A percentile compares a stretch with the other conserved stretches of the same genome.
Evolutionary conservation across 2,797 vertebrate genomes (phyloP).

Genomic region (Urosaurus nigricauda): DNA sequence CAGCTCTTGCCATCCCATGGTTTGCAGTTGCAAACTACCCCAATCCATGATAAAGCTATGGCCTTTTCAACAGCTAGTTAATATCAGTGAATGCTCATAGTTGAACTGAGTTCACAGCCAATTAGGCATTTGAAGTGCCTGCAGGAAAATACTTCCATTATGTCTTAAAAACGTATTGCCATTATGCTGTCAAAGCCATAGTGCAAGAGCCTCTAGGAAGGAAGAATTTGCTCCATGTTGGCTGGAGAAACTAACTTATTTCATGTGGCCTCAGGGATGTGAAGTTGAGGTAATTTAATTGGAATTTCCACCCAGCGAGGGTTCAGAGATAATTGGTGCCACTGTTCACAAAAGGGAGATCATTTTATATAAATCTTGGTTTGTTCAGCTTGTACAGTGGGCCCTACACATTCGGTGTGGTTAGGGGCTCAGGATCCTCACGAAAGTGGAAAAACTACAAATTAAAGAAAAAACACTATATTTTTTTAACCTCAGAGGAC

Average conservation of each 20-base stretch:
- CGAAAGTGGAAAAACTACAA: no score
- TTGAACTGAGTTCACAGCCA: conserved; percentile 8
- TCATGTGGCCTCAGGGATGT: not conserved
- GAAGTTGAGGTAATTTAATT: not conserved
- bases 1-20: no score
- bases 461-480: no score
- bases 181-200: not conserved
- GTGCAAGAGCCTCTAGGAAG: not conserved
- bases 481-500: no score
- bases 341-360: not conserved
- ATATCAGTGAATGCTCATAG: not conserved
- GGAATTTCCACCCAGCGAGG: no score
- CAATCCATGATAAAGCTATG: not conserved
- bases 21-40: not conserved
- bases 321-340: not conserved
- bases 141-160: not conserved
- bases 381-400: not conserved
- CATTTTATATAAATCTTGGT: not conserved
- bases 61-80: not conserved
- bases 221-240: not conserved
- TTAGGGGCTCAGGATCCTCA: no score
- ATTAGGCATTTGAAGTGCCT: conserved; percentile 18
- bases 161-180: not conserved
- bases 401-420: no score
- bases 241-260: not conserved